These are phyloP conservation scores for Cuculus canorus DNA, from an alignment of 2,797 vertebrate genomes.

Conservation along the genomic window DNA sequence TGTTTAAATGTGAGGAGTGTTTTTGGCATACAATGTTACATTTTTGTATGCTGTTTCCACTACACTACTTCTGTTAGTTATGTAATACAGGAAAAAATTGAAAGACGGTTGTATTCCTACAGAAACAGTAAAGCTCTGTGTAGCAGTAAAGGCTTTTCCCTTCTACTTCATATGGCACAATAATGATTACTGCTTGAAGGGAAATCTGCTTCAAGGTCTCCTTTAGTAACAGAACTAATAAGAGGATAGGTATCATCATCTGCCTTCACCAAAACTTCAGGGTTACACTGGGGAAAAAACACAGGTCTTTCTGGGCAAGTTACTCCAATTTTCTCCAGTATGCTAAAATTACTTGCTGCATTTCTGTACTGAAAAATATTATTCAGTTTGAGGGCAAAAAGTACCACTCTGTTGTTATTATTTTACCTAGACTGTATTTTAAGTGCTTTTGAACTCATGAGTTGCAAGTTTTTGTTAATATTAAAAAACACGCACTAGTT, in stretches of 20 bases:
- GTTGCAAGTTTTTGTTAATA: neutral
- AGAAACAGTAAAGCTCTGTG: neutral
- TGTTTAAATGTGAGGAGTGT: neutral
- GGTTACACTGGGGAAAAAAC: neutral
- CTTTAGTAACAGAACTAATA: neutral
- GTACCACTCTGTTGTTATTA: neutral
- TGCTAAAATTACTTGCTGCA: neutral
- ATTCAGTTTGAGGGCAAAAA: neutral
- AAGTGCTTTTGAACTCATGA: neutral
- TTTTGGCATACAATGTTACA: neutral
- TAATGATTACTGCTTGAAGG: neutral
- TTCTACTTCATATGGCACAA: neutral
- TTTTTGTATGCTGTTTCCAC: neutral
- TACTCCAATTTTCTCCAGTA: neutral
- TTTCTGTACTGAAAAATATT: neutral
- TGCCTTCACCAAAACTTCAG: neutral
- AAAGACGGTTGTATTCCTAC: neutral
- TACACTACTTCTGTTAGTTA: neutral
- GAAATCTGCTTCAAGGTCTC: neutral
- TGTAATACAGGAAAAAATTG: accelerated
- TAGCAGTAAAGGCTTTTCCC: neutral
- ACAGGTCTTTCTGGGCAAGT: neutral
- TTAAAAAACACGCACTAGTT: neutral
- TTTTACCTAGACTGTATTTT: neutral
- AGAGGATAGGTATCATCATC: neutral